Evolutionary conservation across 2,888 invertebrate genomes (phyloP).

Genomic region (Mythimna loreyi): DNA sequence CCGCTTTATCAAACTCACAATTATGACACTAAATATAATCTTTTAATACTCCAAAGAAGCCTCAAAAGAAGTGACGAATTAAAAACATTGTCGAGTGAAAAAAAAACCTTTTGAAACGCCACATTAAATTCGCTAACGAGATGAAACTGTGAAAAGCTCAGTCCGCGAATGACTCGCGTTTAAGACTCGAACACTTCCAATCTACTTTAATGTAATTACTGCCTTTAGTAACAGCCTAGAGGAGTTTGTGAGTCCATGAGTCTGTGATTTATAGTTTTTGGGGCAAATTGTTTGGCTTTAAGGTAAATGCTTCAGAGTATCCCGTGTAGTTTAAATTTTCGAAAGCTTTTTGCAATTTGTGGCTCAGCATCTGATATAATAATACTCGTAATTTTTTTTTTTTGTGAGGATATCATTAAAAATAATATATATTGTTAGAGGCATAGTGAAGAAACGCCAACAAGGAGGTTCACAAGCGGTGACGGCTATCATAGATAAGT

Average conservation of each 20-base stretch:
- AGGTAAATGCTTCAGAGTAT: no score
- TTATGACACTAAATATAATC: constrained; percentile 14
- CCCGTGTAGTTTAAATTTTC: no score
- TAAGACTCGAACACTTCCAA: constrained; percentile 26
- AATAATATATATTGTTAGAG: no score
- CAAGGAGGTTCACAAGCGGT: no score
- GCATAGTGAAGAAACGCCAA: no score
- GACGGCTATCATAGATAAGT: no score
- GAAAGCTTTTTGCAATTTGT: no score
- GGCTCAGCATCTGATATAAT: no score
- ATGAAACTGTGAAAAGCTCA: constrained; percentile 23
- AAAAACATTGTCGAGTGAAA: constrained; percentile 42
- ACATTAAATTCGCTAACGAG: constrained; percentile 56
- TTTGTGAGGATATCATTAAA: no score
- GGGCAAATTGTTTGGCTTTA: background rate
- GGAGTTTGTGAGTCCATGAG: background rate
- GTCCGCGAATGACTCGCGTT: constrained; percentile 30
- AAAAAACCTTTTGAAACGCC: constrained; percentile 43
- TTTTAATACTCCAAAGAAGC: constrained; percentile 20
- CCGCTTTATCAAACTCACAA: constrained; percentile 21
- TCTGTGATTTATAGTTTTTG: constrained; percentile 12
- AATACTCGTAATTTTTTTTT: no score
- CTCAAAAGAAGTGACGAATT: constrained; percentile 48
- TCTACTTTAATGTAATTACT: constrained; percentile 46
- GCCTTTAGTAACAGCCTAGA: constrained; percentile 24